phyloP scores from a whole-genome alignment of 2,113 vertebrate species.

The Nesoenas mayeri region DNA sequence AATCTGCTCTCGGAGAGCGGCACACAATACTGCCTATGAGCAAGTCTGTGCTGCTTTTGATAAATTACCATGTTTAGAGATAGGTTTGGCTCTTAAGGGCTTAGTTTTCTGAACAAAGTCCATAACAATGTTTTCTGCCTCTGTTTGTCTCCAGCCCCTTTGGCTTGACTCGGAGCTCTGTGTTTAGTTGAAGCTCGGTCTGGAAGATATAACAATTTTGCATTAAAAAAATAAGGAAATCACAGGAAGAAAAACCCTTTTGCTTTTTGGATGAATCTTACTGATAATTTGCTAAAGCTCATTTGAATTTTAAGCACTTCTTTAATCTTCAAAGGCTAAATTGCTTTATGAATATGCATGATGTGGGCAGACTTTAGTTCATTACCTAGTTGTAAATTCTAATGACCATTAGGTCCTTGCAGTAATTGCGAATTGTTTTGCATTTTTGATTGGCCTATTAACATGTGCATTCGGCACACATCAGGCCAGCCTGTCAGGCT shows the following conservation, averaged over 20 bases:
- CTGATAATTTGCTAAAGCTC: constrained; percentile 99
- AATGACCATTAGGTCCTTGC: constrained; percentile 99
- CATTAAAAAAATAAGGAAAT: constrained; percentile 86
- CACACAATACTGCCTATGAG: constrained; percentile 76
- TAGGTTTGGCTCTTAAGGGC: constrained; percentile 82
- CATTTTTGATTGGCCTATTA: constrained; percentile 99
- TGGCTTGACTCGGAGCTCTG: constrained; percentile 80
- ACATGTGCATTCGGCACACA: constrained; percentile 96
- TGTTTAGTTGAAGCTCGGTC: constrained; percentile 80
- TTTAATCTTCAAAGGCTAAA: constrained; percentile 99
- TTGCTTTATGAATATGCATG: constrained; percentile 99
- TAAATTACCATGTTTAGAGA: constrained; percentile 85
- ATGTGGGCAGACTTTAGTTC: constrained; percentile 99
- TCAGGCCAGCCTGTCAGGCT: constrained; percentile 96
- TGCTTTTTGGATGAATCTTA: constrained; percentile 96
- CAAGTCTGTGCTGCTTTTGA: constrained; percentile 83
- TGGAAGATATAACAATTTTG: constrained; percentile 85
- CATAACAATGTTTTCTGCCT: constrained; percentile 80
- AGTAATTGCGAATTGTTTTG: constrained; percentile 99
- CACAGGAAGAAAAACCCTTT: constrained; percentile 86
- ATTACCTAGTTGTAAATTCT: constrained; percentile 99
- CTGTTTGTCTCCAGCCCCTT: constrained; percentile 81
- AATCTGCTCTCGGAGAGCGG: constrained; percentile 78
- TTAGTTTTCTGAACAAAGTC: constrained; percentile 84
- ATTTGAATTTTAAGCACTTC: constrained; percentile 99